Percentiles rank a stretch among this genome's conserved stretches.
Conservation (phyloP, 1,140 invertebrate species). For the Hirudo medicinalis region DNA sequence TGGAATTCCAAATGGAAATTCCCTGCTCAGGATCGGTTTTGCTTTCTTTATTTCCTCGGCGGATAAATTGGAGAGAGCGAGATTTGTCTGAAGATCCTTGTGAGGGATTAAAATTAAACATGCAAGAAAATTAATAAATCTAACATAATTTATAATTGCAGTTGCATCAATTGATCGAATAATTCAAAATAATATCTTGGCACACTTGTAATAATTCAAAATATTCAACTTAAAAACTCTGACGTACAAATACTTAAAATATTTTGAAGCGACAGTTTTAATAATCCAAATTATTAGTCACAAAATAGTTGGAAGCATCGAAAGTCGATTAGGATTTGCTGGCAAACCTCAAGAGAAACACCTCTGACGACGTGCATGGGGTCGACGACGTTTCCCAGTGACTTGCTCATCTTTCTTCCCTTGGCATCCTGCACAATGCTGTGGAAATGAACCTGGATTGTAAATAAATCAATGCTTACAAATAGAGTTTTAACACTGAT, state of each 20-base stretch:
- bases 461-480: background rate
- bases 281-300: background rate
- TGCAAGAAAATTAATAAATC: too few species aligned
- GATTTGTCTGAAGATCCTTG: constrained; percentile 26
- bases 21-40: constrained; percentile 58
- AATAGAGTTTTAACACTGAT: background rate
- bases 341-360: constrained; percentile 55
- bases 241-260: background rate
- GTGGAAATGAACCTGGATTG: constrained; percentile 66
- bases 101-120: background rate
- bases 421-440: constrained; percentile 94
- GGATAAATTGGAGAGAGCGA: constrained; percentile 70
- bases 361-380: constrained; percentile 91
- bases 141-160: too few species aligned
- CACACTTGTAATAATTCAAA: too few species aligned
- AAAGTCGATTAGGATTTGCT: background rate
- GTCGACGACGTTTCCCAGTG: constrained; percentile 93
- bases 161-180: background rate
- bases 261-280: background rate
- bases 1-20: constrained; percentile 94
- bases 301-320: background rate
- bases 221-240: background rate
- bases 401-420: constrained; percentile 98
- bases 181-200: background rate
- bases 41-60: constrained; percentile 70